These are phyloP conservation scores for Liposcelis brunnea DNA, from an alignment of 2,888 invertebrate genomes.

Conservation along the genomic window DNA sequence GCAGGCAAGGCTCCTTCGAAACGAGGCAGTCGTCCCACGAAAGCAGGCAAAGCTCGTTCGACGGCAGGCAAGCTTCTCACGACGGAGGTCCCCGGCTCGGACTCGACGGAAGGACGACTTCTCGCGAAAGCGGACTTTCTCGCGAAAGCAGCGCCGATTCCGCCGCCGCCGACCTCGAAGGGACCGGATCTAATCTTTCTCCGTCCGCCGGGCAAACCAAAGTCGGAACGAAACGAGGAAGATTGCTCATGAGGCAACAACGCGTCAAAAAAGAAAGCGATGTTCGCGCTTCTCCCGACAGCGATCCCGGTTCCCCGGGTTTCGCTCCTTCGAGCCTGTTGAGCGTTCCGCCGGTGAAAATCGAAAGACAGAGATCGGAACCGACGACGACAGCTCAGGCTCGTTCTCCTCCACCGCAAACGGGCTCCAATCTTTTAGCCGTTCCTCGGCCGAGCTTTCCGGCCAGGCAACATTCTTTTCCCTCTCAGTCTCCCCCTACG, in stretches of 20 bases:
- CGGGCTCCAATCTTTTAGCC: neutral
- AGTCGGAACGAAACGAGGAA: slow-evolving; percentile 41
- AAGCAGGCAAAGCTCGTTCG: neutral
- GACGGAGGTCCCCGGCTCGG: neutral
- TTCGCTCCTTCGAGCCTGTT: slow-evolving; percentile 12
- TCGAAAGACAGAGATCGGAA: slow-evolving; percentile 34
- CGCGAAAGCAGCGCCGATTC: slow-evolving; percentile 3
- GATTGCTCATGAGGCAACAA: slow-evolving; percentile 46
- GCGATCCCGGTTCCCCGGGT: slow-evolving; percentile 24
- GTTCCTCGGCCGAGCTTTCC: slow-evolving; percentile 23
- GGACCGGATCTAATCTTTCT: too few relatives aligned
- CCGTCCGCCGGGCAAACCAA: neutral
- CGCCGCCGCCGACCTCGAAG: neutral
- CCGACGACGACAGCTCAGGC: slow-evolving; percentile 35
- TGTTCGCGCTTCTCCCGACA: slow-evolving; percentile 27
- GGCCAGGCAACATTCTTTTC: slow-evolving; percentile 49
- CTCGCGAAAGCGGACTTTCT: slow-evolving; percentile 1
- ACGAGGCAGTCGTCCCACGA: neutral
- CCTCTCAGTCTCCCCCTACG: slow-evolving; percentile 33
- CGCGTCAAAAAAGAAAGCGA: slow-evolving; percentile 47
- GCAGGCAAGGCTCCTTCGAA: too few relatives aligned
- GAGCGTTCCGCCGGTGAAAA: slow-evolving; percentile 9
- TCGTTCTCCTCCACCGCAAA: slow-evolving; percentile 1
- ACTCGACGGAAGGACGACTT: neutral
- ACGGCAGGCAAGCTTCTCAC: slow-evolving; percentile 1